Base-by-base conservation (phyloP, 2,113 vertebrate species). In the Sebastes schlegelii region DNA sequence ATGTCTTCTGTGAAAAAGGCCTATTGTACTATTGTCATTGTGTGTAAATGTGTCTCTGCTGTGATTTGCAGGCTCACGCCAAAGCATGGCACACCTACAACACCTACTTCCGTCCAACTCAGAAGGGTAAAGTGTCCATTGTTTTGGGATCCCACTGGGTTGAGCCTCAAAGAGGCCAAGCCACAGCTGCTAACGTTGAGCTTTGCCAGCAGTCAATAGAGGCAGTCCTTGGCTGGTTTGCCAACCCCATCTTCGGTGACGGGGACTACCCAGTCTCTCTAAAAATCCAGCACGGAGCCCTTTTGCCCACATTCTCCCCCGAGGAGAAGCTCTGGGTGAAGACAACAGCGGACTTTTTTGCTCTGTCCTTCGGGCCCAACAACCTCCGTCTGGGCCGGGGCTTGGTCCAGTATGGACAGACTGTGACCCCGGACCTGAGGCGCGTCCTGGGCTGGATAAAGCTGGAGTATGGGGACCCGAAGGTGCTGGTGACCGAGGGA, bases 61-160 rank as follows among this genome's bases (percentile, higher is more conserved):
- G 9, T 83, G 17, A 80, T 85, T 90, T 79, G 8, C 92, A 99
- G 98, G 98, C 98, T 81, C 98, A 99, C 34, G 96, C 97, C 8
- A 95, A 95, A 92, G 96, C 96, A 12, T 99, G 98, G 98, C 97
- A 97, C 82, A 95, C 92, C 80, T 99, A 99, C 87, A 80, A 97
- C 91, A 82, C 62, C 14, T 85, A 79, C 71, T 99, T 98, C 91
- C 95, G 97, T 1, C 90, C 95, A 0, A 77, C 83, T 58, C 98
- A 99, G 93, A 95, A 91, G 46, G 98, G 98, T 1, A 89, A 93
- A 83, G 62, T 99, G 45, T 99, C 98, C 34, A 96, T 99, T 79
- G 97, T 97, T 0, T 26, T 99, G 88, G 98, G 98, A 74, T 97
- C 98, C 60, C 97, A 99, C 72, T 99, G 98, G 98, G 95, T 99